Evolutionary conservation across 2,888 invertebrate species (phyloP).

Genomic region (Trichogramma evanescens): DNA sequence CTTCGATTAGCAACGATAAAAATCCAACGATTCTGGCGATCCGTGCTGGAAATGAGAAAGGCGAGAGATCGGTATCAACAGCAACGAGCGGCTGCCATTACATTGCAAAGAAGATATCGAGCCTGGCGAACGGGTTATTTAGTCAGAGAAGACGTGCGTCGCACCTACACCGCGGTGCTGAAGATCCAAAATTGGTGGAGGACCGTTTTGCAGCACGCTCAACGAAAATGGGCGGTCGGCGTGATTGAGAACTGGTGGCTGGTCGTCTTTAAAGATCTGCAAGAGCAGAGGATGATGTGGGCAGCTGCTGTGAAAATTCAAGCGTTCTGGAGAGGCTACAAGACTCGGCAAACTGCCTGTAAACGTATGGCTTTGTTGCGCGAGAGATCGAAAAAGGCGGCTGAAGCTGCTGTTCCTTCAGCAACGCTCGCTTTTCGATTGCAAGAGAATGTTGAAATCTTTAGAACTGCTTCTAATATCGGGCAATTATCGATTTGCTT

Average conservation of each 20-base stretch:
- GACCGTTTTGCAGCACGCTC: constrained; percentile 7
- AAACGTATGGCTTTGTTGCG: constrained; percentile 33
- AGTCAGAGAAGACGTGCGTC: constrained; percentile 5
- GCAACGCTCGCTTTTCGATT: constrained; percentile 42
- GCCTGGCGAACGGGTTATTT: constrained; percentile 35
- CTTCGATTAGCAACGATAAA: constrained; percentile 24
- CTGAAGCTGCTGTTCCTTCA: constrained; percentile 33
- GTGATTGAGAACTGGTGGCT: constrained; percentile 28
- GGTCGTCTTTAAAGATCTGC: constrained; percentile 1
- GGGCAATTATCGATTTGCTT: constrained; percentile 44
- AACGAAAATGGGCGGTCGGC: constrained; percentile 21
- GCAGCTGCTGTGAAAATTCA: constrained; percentile 60
- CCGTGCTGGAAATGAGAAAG: constrained; percentile 19
- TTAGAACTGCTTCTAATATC: constrained; percentile 36
- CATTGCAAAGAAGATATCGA: constrained; percentile 46
- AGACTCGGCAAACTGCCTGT: constrained; percentile 32
- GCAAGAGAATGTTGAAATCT: constrained; percentile 36
- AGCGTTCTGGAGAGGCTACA: constrained; percentile 50
- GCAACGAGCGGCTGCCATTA: constrained; percentile 32
- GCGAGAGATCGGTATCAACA: constrained; percentile 16
- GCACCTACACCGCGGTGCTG: constrained; percentile 19
- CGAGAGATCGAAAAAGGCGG: constrained; percentile 34
- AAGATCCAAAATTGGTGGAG: constrained; percentile 28
- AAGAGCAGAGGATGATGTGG: constrained; percentile 39
- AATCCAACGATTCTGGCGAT: constrained; percentile 40